Evolutionary conservation across 2,888 invertebrate genomes (phyloP), one percentile per base, ranked within the genome.

Genomic region (Plemyria rubiginata): DNA sequence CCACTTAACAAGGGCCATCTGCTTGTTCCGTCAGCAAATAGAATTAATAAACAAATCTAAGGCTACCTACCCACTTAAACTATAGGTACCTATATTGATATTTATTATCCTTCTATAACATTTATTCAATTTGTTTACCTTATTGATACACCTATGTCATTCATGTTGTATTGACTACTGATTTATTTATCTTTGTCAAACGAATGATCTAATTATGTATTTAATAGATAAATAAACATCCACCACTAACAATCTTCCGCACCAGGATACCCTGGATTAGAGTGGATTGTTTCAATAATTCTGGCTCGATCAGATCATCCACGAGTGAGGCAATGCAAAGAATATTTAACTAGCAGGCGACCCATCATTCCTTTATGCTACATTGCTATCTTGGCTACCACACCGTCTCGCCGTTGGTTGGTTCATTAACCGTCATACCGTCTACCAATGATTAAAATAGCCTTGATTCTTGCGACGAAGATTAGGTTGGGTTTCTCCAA

Each of bases 121-220:
- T 36, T 50, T 50, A 50, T 50, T 13, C 15, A 36, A 36, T 22
- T 32, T n/a, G n/a, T 50, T 50, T 61, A 54, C 48, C 15, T 43
- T 60, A 60, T 61, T 59, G 55, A 59, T 46, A 52, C 56, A 32
- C 40, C 60, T 60, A 60, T 66, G 66, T 38, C 60, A 50, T 60
- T 38, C 60, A 50, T 60, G 45, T 49, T 54, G 46, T 50, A 38
- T 49, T 61, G 32, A 41, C 13, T 50, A 57, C 50, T 56, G 49
- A 28, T 49, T 57, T 32, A 32, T 32, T 32, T 32, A 32, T 7
- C 32, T 4, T 32, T 0, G 32, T 32, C 5, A 32, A 32, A 32
- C 32, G 6, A 32, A 32, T 32, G 32, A 22, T 22, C 1, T 22
- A 22, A 22, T 22, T 22, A 22, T 22, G 22, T 22, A 22, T 22